phyloP scores from a whole-genome alignment of 2,797 vertebrate genomes.

The Tadarida brasiliensis region DNA sequence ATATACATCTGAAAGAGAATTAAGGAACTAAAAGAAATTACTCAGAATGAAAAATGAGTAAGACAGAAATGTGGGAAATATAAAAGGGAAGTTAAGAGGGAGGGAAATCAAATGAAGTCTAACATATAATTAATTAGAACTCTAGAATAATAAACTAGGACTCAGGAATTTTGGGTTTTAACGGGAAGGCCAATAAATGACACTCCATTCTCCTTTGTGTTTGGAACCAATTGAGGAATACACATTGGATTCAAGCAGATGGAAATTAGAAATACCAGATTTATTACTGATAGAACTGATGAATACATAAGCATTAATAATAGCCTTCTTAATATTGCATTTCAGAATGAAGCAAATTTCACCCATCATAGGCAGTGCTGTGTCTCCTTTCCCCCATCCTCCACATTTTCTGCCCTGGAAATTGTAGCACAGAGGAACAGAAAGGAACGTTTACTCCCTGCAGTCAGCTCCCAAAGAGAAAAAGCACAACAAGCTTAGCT shows the following conservation, averaged over 20 bases:
- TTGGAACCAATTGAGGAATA: background rate
- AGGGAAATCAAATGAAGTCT: background rate
- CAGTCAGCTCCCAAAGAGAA: background rate
- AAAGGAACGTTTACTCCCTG: background rate
- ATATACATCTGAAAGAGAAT: background rate
- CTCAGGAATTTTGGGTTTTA: background rate
- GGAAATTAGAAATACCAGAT: background rate
- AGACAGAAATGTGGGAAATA: background rate
- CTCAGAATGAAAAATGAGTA: background rate
- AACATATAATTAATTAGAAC: background rate
- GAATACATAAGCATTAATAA: background rate
- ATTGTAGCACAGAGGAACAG: background rate
- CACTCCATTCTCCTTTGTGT: background rate
- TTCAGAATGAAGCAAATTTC: background rate
- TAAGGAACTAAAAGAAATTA: slow-evolving; percentile 8
- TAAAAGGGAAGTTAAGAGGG: background rate
- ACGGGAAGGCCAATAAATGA: background rate
- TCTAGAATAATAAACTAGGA: background rate
- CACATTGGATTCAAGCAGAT: background rate
- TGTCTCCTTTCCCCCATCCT: background rate
- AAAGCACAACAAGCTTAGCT: background rate
- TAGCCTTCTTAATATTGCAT: background rate
- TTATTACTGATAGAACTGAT: background rate
- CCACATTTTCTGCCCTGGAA: background rate
- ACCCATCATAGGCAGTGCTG: background rate